These are phyloP conservation scores for Dromius quadrimaculatus DNA, from an alignment of 2,888 invertebrate species.

Conservation along the genomic window DNA sequence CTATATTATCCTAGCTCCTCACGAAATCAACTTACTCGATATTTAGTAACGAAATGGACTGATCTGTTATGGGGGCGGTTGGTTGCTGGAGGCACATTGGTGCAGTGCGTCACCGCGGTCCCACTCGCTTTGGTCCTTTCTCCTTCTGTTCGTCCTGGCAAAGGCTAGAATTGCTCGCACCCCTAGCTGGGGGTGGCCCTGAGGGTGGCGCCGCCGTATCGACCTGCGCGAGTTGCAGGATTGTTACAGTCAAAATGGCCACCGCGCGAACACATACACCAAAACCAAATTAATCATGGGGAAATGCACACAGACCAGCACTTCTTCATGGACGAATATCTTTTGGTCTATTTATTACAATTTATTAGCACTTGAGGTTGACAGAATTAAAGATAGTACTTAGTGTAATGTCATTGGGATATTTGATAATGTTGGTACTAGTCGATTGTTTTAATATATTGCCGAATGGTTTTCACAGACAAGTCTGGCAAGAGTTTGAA, in stretches of 20 bases:
- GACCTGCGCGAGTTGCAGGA: slow-evolving; percentile 63
- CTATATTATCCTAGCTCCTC: not conserved
- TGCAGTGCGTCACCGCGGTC: slow-evolving; percentile 35
- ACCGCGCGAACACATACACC: slow-evolving; percentile 10
- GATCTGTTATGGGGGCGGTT: slow-evolving; percentile 5
- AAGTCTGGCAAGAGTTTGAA: no score
- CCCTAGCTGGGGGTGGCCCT: slow-evolving; percentile 60
- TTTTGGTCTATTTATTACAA: slow-evolving; percentile 41
- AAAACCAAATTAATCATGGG: slow-evolving; percentile 47
- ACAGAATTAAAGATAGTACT: slow-evolving; percentile 34
- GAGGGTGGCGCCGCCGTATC: slow-evolving; percentile 56
- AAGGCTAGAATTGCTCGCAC: slow-evolving; percentile 52
- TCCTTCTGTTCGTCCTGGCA: not conserved
- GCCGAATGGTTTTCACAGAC: no score
- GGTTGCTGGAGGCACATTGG: slow-evolving; percentile 9
- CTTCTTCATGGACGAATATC: slow-evolving; percentile 38
- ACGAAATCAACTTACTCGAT: slow-evolving; percentile 29
- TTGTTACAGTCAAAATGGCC: slow-evolving; percentile 47
- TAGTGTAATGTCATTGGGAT: slow-evolving; percentile 20
- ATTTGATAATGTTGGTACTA: not conserved
- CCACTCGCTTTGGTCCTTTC: not conserved
- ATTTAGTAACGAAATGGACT: slow-evolving; percentile 44
- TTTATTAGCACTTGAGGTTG: slow-evolving; percentile 50
- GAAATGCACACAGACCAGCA: slow-evolving; percentile 21
- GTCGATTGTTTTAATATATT: not conserved